Conservation (phyloP, 2,797 vertebrate genomes). For the Sebastes matsubarae region DNA sequence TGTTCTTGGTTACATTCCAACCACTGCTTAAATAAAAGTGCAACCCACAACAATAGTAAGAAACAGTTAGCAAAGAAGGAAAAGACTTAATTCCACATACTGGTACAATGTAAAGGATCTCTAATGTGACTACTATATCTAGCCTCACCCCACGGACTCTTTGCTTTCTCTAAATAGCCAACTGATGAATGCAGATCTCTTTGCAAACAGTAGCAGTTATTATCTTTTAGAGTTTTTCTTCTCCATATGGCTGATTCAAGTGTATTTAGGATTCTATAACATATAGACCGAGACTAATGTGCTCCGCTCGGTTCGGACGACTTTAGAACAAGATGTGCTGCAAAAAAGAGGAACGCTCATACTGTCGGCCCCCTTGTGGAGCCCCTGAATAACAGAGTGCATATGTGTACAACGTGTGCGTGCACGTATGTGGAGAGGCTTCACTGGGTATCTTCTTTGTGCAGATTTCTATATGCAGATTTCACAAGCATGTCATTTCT, state of each 20-base stretch:
- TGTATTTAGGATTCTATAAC: not conserved
- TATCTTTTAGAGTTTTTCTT: not conserved
- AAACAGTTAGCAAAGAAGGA: not conserved
- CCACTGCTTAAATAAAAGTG: accelerated
- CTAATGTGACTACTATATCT: not conserved
- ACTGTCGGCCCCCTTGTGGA: constrained; percentile 77
- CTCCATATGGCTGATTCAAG: not conserved
- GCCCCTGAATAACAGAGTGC: constrained; percentile 30
- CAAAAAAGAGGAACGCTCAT: constrained; percentile 39
- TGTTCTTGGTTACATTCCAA: no score
- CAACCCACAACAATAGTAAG: not conserved
- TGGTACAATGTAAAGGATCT: not conserved
- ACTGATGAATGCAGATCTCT: not conserved
- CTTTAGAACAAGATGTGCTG: not conserved
- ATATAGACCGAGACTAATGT: not conserved
- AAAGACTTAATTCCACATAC: not conserved
- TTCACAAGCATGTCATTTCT: not conserved
- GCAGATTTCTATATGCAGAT: not conserved
- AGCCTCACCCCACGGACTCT: accelerated
- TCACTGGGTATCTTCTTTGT: not conserved
- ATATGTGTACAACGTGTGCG: constrained; percentile 10
- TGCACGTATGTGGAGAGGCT: not conserved
- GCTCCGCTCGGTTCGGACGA: not conserved
- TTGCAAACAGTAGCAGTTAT: not conserved
- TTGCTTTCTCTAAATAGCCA: not conserved